phyloP scores from a whole-genome alignment of 2,797 vertebrate genomes.

The Characodon lateralis region DNA sequence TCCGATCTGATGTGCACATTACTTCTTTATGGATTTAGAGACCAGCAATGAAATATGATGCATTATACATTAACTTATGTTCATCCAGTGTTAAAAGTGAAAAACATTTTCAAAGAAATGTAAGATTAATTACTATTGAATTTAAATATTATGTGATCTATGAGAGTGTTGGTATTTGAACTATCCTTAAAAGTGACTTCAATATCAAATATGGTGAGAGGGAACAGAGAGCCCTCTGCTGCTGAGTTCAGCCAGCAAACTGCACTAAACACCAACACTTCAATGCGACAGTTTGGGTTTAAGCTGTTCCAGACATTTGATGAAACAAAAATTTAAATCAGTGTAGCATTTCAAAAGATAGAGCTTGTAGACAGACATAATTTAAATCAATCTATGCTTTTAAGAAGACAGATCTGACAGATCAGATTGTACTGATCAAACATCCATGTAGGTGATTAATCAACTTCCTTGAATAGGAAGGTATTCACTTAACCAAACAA shows the following conservation, averaged over 20 bases:
- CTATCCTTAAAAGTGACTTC: conserved; percentile 25
- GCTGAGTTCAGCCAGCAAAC: conserved; percentile 31
- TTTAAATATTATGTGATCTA: neutral
- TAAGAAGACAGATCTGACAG: neutral
- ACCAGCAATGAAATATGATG: neutral
- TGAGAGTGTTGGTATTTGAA: conserved; percentile 7
- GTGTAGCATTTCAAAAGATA: neutral
- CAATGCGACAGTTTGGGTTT: neutral
- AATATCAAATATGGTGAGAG: conserved; percentile 24
- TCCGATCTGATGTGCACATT: conserved; percentile 18
- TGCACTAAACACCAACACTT: conserved; percentile 13
- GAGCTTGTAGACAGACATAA: neutral
- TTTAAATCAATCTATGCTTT: neutral
- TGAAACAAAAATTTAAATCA: neutral
- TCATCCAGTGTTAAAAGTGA: neutral
- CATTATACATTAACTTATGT: neutral
- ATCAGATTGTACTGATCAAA: neutral
- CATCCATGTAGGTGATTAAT: neutral
- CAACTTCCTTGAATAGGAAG: conserved; percentile 34
- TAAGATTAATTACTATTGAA: neutral
- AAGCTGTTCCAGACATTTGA: neutral
- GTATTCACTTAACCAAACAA: conserved; percentile 44
- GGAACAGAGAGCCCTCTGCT: conserved; percentile 71
- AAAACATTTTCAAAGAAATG: neutral
- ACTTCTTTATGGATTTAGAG: neutral